phyloP scores from a whole-genome alignment of 2,888 invertebrate genomes.

The Erannis defoliaria region DNA sequence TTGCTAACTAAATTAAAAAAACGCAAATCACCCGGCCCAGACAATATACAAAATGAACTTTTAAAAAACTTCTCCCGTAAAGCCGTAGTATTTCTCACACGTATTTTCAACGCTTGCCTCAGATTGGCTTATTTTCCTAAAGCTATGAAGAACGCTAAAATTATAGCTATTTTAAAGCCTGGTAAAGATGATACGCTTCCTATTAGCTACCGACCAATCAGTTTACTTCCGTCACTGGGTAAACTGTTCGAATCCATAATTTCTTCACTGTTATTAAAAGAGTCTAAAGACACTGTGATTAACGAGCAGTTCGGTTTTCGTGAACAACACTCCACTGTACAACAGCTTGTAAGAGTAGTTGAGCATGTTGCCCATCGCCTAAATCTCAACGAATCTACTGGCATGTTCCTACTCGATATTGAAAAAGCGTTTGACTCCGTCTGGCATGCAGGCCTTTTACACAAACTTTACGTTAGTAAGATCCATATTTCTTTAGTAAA shows the following conservation, averaged over 20 bases:
- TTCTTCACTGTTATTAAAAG: background rate
- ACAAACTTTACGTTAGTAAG: background rate
- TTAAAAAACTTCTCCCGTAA: background rate
- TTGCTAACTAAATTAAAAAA: background rate
- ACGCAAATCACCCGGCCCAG: background rate
- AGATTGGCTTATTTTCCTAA: constrained; percentile 17
- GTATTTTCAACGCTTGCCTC: background rate
- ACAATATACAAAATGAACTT: too few relatives aligned
- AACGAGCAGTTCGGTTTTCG: constrained; percentile 19
- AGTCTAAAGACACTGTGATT: background rate
- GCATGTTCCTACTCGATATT: background rate
- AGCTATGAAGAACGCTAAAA: constrained; percentile 31
- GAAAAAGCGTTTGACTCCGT: constrained; percentile 20
- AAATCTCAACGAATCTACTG: constrained; percentile 1
- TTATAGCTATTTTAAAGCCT: constrained; percentile 31
- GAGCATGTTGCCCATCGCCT: background rate
- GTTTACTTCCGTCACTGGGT: background rate
- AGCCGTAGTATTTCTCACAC: background rate
- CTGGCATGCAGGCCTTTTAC: background rate
- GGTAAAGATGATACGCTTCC: constrained; percentile 29
- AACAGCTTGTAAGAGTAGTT: constrained; percentile 31
- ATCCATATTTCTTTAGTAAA: background rate
- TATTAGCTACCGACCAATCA: constrained; percentile 21
- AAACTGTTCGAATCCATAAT: background rate
- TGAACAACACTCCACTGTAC: constrained; percentile 27